phyloP scores from a whole-genome alignment of 2,113 vertebrate species.

The Lipophrys pholis region DNA sequence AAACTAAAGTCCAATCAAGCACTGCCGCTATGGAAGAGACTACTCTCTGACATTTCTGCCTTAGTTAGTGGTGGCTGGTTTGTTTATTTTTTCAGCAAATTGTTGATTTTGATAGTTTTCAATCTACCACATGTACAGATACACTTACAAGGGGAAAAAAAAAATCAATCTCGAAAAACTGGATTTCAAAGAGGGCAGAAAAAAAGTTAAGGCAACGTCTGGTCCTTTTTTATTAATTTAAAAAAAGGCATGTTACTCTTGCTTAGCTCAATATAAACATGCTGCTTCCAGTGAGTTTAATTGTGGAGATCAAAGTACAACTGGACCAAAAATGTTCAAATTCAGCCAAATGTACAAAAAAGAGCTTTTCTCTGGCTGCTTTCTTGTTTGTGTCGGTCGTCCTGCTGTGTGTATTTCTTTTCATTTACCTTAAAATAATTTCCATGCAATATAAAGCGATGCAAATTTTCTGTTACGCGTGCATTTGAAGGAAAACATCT shows the following conservation, averaged over 20 bases:
- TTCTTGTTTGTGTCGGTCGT: background rate
- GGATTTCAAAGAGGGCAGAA: too few relatives aligned
- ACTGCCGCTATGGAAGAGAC: too few relatives aligned
- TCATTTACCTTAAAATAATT: background rate
- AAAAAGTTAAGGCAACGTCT: too few relatives aligned
- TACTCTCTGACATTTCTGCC: too few relatives aligned
- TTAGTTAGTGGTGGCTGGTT: too few relatives aligned
- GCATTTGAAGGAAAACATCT: background rate
- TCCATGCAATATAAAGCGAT: constrained; percentile 20
- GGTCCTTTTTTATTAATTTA: too few relatives aligned
- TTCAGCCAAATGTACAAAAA: constrained; percentile 9
- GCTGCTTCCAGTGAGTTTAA: background rate
- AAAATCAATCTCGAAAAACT: too few relatives aligned
- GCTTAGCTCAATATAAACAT: background rate
- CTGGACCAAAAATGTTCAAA: constrained; percentile 2
- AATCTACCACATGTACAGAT: too few relatives aligned
- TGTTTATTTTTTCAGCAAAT: too few relatives aligned
- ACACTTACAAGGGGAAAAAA: too few relatives aligned
- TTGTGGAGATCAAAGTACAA: constrained; percentile 7
- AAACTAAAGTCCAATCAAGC: too few relatives aligned
- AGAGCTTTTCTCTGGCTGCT: constrained; percentile 2
- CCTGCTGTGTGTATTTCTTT: background rate
- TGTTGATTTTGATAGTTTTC: too few relatives aligned
- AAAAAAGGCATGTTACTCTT: background rate
- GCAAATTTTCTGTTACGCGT: background rate